Percentiles rank a stretch among this genome's conserved stretches.
Conservation (phyloP, 1,140 invertebrate species). For the Drosophila tropicalis region DNA sequence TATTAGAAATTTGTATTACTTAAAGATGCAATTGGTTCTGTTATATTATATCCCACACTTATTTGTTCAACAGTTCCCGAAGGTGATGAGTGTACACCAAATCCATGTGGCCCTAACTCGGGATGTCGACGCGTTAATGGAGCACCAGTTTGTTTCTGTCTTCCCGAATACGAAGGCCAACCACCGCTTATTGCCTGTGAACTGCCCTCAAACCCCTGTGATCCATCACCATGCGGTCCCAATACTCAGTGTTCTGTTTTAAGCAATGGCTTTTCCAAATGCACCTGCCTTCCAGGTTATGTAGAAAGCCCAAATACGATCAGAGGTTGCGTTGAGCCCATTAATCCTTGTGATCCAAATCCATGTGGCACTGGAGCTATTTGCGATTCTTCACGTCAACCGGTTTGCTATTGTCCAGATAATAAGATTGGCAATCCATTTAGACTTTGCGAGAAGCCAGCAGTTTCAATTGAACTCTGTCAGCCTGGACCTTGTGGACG, state of each 20-base stretch:
- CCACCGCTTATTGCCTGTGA: conserved; percentile 87
- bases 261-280: conserved; percentile 93
- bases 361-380: conserved; percentile 91
- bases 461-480: conserved; percentile 86
- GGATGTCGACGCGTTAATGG: conserved; percentile 89
- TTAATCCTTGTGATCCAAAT: conserved; percentile 92
- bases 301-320: conserved; percentile 94
- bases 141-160: conserved; percentile 91
- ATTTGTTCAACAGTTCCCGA: conserved; percentile 88
- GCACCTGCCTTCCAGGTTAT: conserved; percentile 92
- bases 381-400: conserved; percentile 90
- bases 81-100: conserved; percentile 92
- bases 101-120: conserved; percentile 92
- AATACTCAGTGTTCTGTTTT: conserved; percentile 93
- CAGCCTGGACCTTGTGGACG: conserved; percentile 90
- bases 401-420: conserved; percentile 92
- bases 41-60: no score
- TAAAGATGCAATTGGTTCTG: no score
- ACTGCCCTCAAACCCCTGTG: conserved; percentile 88
- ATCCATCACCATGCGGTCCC: conserved; percentile 93
- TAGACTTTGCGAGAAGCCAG: conserved; percentile 86
- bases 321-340: conserved; percentile 90
- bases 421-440: conserved; percentile 91
- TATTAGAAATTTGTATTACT: conserved; percentile 72
- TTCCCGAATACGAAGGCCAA: conserved; percentile 94